Conservation (phyloP, 2,113 vertebrate species). For the Ictalurus furcatus region DNA sequence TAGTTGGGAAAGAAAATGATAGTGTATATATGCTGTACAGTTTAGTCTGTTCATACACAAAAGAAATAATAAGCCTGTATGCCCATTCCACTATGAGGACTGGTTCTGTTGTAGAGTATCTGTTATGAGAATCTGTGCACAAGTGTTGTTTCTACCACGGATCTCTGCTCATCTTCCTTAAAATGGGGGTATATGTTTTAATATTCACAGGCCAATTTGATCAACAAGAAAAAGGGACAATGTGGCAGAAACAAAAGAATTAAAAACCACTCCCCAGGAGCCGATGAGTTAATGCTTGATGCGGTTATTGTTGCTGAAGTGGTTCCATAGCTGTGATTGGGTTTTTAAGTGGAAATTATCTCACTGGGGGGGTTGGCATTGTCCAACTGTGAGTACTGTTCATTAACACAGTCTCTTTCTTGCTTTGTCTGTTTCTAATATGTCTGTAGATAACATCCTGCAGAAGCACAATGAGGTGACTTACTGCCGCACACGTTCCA, state of each 20-base stretch:
- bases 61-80: slow-evolving; percentile 45
- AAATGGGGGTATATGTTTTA: slow-evolving; percentile 24
- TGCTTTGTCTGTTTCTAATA: slow-evolving; percentile 49
- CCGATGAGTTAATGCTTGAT: slow-evolving; percentile 72
- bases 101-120: not conserved
- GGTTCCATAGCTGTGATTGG: slow-evolving; percentile 78
- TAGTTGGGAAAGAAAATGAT: not conserved
- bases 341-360: slow-evolving; percentile 78
- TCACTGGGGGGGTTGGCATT: slow-evolving; percentile 67
- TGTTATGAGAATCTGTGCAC: slow-evolving; percentile 22
- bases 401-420: slow-evolving; percentile 69
- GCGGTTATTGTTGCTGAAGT: slow-evolving; percentile 69
- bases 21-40: not conserved
- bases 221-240: slow-evolving; percentile 38
- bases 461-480: slow-evolving; percentile 44
- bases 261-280: slow-evolving; percentile 69
- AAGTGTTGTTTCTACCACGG: slow-evolving; percentile 30
- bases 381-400: slow-evolving; percentile 71
- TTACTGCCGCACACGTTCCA: slow-evolving; percentile 35
- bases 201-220: slow-evolving; percentile 40
- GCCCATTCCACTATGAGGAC: not conserved
- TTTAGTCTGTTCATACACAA: slow-evolving; percentile 15
- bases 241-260: slow-evolving; percentile 55
- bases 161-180: slow-evolving; percentile 22
- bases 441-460: slow-evolving; percentile 47